Conservation (phyloP, 2,113 vertebrate genomes). For the Castor canadensis region DNA sequence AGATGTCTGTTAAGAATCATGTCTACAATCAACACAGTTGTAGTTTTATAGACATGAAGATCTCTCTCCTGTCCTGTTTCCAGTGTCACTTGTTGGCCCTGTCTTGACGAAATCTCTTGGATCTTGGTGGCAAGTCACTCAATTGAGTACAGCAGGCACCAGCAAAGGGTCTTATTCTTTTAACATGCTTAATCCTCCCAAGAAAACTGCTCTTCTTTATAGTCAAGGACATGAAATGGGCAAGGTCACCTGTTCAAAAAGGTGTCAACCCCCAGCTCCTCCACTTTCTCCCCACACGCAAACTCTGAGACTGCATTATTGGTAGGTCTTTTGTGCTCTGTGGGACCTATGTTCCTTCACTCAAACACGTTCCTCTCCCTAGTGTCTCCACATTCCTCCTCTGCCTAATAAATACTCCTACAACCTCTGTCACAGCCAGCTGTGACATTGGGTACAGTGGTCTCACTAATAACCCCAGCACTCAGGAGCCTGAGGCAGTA, state of each 20-base stretch:
- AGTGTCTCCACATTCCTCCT: accelerated
- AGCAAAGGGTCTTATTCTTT: not conserved
- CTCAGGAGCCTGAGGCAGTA: too few species aligned
- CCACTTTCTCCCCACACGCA: accelerated
- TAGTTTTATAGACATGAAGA: not conserved
- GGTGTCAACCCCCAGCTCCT: accelerated
- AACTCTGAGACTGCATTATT: too few species aligned
- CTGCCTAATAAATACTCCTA: too few species aligned
- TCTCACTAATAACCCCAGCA: too few species aligned
- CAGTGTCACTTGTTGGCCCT: accelerated
- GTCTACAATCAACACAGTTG: too few species aligned
- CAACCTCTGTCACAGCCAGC: too few species aligned
- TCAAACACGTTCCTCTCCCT: not conserved
- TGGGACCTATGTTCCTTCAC: too few species aligned
- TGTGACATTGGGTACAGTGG: too few species aligned
- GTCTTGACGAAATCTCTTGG: not conserved
- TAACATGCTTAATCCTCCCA: not conserved
- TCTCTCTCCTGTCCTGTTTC: too few species aligned
- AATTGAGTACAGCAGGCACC: not conserved
- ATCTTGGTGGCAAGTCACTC: not conserved
- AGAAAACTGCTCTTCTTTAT: not conserved
- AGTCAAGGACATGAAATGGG: not conserved
- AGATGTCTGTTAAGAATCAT: not conserved
- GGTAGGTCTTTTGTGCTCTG: too few species aligned
- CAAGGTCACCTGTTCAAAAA: not conserved